phyloP scores from a whole-genome alignment of 2,797 vertebrate species.

The Vultur gryphus region DNA sequence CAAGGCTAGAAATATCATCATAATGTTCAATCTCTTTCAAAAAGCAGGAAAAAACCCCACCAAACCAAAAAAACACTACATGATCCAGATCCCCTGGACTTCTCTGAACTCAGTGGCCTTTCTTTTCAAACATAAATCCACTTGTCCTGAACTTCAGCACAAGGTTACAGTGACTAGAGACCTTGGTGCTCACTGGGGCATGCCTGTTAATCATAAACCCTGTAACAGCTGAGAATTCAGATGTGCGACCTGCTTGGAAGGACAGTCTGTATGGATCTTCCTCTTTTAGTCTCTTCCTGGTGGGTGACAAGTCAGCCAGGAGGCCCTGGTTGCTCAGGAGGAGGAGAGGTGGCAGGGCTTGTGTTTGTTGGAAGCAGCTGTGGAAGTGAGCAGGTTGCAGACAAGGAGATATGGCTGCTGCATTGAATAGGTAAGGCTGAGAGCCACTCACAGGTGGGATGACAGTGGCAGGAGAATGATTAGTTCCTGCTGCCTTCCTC shows the following conservation, averaged over 20 bases:
- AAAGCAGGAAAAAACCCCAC: not conserved
- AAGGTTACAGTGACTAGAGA: not conserved
- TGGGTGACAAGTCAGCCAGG: not conserved
- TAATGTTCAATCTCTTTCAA: not conserved
- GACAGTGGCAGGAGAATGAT: not conserved
- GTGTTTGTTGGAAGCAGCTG: not conserved
- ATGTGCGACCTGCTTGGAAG: constrained; percentile 10
- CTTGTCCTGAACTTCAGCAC: not conserved
- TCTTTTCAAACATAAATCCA: not conserved
- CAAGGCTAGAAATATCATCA: not conserved
- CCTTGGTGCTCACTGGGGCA: not conserved
- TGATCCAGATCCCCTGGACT: not conserved
- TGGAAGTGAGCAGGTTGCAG: not conserved
- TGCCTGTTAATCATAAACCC: constrained; percentile 37
- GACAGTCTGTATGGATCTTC: not conserved
- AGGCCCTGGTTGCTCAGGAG: not conserved
- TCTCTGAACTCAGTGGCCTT: not conserved
- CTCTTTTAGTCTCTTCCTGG: not conserved
- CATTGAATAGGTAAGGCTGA: not conserved
- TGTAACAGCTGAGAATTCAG: constrained; percentile 39
- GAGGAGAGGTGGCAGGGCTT: not conserved
- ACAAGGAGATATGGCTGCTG: not conserved
- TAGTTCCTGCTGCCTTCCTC: not conserved
- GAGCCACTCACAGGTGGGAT: not conserved
- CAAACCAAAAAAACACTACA: not conserved